phyloP scores from a whole-genome alignment of 2,113 vertebrate species.

The Phylloscopus trochilus region DNA sequence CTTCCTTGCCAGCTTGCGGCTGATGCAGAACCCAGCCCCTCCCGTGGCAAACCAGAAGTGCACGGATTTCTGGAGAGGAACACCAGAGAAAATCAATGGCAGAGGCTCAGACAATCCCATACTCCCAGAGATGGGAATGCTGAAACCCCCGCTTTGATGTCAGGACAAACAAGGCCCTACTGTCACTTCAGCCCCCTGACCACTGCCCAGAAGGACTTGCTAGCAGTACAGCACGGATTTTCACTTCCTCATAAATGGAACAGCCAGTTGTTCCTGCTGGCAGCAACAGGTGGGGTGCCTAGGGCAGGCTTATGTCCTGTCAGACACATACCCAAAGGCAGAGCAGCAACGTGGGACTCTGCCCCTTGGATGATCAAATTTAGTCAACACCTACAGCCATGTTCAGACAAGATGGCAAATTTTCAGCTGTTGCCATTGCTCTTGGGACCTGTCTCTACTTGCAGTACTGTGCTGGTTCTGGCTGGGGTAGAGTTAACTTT shows the following conservation, averaged over 20 bases:
- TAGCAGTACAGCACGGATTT: neutral
- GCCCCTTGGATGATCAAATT: neutral
- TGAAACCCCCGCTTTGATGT: neutral
- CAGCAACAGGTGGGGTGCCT: neutral
- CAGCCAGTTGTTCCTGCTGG: neutral
- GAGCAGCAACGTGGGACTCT: neutral
- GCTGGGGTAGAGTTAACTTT: neutral
- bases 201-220: neutral
- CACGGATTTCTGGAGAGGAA: constrained; percentile 79
- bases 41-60: constrained; percentile 94
- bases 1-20: constrained; percentile 80
- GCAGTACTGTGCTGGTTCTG: neutral
- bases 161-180: neutral
- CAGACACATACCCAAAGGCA: neutral
- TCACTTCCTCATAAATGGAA: neutral
- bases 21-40: constrained; percentile 94
- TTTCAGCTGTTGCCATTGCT: neutral
- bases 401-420: neutral
- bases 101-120: neutral
- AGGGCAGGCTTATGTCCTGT: neutral
- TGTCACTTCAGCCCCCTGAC: neutral
- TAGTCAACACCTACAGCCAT: neutral
- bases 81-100: neutral
- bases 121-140: neutral
- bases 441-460: neutral